phyloP scores from a whole-genome alignment of 2,888 invertebrate genomes.

The Ethmia dodecea region DNA sequence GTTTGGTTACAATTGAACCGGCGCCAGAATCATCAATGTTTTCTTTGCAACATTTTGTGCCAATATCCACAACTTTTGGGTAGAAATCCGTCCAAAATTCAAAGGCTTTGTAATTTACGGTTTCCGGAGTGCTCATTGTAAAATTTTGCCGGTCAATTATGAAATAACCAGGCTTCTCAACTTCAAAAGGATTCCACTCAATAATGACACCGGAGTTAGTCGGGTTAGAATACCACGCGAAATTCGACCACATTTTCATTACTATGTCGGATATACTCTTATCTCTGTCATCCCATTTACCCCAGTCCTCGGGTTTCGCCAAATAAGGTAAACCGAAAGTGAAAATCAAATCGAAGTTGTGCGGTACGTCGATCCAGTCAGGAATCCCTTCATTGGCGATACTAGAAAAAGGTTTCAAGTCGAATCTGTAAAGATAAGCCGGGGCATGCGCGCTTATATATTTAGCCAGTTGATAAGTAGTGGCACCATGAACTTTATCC shows the following conservation, averaged over 20 bases:
- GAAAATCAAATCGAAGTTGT: slow-evolving; percentile 88
- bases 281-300: slow-evolving; percentile 86
- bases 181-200: slow-evolving; percentile 85
- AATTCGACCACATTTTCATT: slow-evolving; percentile 89
- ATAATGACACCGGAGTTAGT: slow-evolving; percentile 83
- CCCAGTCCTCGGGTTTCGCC: slow-evolving; percentile 74
- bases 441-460: slow-evolving; percentile 78
- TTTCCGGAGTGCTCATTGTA: slow-evolving; percentile 83
- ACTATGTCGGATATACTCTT: slow-evolving; percentile 87
- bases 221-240: slow-evolving; percentile 85
- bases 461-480: slow-evolving; percentile 82
- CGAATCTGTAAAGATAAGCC: slow-evolving; percentile 86
- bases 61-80: slow-evolving; percentile 84
- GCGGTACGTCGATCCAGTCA: slow-evolving; percentile 88
- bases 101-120: slow-evolving; percentile 85
- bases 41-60: slow-evolving; percentile 86
- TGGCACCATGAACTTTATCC: slow-evolving; percentile 85
- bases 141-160: slow-evolving; percentile 85
- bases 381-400: slow-evolving; percentile 82
- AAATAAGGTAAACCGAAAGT: slow-evolving; percentile 89
- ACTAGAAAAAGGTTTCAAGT: slow-evolving; percentile 82
- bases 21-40: slow-evolving; percentile 58
- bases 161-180: slow-evolving; percentile 82
- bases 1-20: slow-evolving; percentile 30
- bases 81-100: slow-evolving; percentile 92